These are phyloP conservation scores for Musca domestica DNA, from an alignment of 1,140 invertebrate genomes.

Conservation along the genomic window DNA sequence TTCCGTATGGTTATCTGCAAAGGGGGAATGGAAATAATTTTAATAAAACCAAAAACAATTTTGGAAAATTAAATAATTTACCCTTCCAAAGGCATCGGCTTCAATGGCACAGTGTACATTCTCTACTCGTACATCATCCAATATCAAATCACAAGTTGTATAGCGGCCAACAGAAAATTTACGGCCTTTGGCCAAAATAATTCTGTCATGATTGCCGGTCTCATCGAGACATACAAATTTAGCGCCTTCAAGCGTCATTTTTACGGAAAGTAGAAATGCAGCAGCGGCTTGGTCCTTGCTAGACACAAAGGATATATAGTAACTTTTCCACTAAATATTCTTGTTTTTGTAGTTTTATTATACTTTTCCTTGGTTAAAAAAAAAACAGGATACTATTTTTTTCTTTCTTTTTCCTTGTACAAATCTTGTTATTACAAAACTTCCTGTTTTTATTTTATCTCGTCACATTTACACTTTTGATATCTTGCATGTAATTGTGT, in stretches of 20 bases:
- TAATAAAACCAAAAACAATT: background rate
- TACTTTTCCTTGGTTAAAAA: too few species aligned
- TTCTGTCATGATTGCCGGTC: conserved; percentile 26
- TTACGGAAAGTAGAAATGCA: background rate
- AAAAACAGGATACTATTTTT: background rate
- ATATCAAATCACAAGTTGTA: conserved; percentile 36
- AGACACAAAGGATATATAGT: too few species aligned
- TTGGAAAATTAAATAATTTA: conserved; percentile 31
- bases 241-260: conserved; percentile 38
- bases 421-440: background rate
- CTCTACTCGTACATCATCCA: conserved; percentile 32
- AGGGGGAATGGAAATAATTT: conserved; percentile 2
- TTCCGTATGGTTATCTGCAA: conserved; percentile 44
- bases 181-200: conserved; percentile 38
- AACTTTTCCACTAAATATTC: too few species aligned
- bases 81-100: conserved; percentile 47
- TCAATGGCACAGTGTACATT: conserved; percentile 43
- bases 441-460: conserved; percentile 17
- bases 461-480: background rate
- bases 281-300: background rate
- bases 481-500: background rate
- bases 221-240: conserved; percentile 38
- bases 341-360: too few species aligned
- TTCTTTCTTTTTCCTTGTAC: background rate
- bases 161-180: conserved; percentile 44